Percentiles rank a stretch among this genome's conserved stretches.
phyloP scores from a whole-genome alignment of 2,888 invertebrate species.

The Malachius bipustulatus region DNA sequence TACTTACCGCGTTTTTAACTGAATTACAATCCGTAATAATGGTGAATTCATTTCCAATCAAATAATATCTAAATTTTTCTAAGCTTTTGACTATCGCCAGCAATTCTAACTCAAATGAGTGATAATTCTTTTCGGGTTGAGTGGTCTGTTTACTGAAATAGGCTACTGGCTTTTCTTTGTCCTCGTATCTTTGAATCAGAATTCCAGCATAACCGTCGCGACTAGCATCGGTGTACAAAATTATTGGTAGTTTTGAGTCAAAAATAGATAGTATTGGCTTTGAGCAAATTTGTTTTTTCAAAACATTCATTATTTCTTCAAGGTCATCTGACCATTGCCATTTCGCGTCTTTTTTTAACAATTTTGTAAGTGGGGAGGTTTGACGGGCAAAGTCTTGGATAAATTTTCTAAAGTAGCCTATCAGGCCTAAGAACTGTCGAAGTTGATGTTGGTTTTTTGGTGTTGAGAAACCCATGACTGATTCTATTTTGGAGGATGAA shows the following conservation, averaged over 20 bases:
- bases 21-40: conserved; percentile 16
- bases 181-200: conserved; percentile 13
- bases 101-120: conserved; percentile 14
- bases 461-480: conserved; percentile 13
- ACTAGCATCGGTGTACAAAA: conserved; percentile 17
- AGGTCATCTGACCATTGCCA: conserved; percentile 10
- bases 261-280: conserved; percentile 15
- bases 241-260: conserved; percentile 12
- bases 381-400: conserved; percentile 10
- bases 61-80: conserved; percentile 13
- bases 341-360: conserved; percentile 7
- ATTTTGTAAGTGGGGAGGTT: conserved; percentile 6
- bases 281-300: conserved; percentile 11
- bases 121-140: conserved; percentile 12
- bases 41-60: conserved; percentile 13
- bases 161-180: conserved; percentile 12
- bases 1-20: conserved; percentile 14
- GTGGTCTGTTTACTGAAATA: conserved; percentile 17
- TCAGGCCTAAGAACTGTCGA: conserved; percentile 14
- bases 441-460: conserved; percentile 12
- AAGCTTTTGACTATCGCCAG: conserved; percentile 13
- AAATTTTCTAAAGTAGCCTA: conserved; percentile 16
- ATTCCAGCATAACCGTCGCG: conserved; percentile 16
- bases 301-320: conserved; percentile 9
- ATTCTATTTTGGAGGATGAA: conserved; percentile 13